phyloP scores from a whole-genome alignment of 2,113 vertebrate genomes.

The Odocoileus hemionus region DNA sequence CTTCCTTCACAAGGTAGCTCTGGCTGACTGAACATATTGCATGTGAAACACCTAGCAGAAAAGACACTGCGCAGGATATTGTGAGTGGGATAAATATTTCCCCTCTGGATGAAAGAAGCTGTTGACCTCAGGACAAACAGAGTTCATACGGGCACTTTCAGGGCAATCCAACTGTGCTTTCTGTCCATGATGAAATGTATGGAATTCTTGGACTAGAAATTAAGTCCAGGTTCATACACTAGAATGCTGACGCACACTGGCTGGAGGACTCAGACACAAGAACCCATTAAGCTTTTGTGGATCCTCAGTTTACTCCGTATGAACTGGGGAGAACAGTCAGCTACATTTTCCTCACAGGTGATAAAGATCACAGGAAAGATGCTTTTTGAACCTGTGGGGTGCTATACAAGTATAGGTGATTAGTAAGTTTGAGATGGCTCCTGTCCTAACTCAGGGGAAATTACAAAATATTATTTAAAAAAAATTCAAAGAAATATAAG shows the following conservation, averaged over 20 bases:
- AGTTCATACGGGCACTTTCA: background rate
- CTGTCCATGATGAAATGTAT: background rate
- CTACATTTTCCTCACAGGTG: background rate
- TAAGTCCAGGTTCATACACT: background rate
- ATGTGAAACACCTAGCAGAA: background rate
- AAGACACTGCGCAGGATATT: fast-evolving
- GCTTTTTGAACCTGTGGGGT: background rate
- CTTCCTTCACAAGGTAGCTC: background rate
- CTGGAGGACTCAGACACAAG: background rate
- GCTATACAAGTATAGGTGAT: background rate
- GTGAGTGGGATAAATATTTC: background rate
- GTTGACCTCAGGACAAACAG: background rate
- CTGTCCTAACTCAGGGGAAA: background rate
- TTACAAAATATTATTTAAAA: background rate
- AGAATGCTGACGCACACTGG: background rate
- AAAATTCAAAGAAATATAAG: background rate
- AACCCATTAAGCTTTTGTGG: background rate
- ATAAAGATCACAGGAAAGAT: background rate
- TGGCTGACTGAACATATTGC: fast-evolving
- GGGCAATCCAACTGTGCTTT: background rate
- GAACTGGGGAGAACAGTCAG: background rate
- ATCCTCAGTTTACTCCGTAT: background rate
- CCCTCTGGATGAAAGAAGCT: background rate
- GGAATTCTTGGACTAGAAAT: background rate
- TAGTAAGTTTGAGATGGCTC: background rate